Evolutionary conservation across 23 tunicate species (phyloP), one percentile per base, ranked within the genome.

Genomic region (Ciona savignyi): DNA sequence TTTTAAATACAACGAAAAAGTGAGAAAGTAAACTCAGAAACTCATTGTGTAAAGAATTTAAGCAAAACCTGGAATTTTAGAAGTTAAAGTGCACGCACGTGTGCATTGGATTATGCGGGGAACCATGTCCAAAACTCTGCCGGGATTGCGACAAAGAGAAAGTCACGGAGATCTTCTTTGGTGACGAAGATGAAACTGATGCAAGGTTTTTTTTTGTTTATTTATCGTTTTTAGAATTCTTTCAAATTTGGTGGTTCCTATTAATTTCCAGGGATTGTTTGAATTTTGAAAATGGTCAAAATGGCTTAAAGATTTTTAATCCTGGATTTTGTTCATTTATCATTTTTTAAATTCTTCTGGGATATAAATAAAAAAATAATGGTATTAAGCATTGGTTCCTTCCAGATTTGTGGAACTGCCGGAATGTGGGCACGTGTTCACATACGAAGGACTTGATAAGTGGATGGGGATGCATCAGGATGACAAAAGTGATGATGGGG

Each of bases 41-140:
- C n/a, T n/a, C n/a, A n/a, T n/a, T 63, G 15, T 63, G 28, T 63
- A 11, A 63, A 63, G 15, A 4, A 63, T 63, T 63, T n/a, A 63
- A 25, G 22, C 4, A 63, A 11, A 63, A 11, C 4, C 22, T 63
- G 15, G 23, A n/a, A 4, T 63, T 22, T 11, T 35, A 87, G 82
- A 49, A 31, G 30, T 30, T 71, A 42, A 51, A 72, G 33, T 88
- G 96, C 34, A 70, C 65, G 32, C 96, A 88, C 63, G 80, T 60
- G 21, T 88, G 96, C 66, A 88, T 88, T 72, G 96, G 96, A 2
- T 62, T 88, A 1, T 88, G 96, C 72, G 96, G 96, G 1, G 96
- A 88, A 63, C 87, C 87, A 22, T 88, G 96, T 67, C 96, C 96
- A 29, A 88, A 35, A 35, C 67, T 77, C 32, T 88, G 96, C 33